Conservation (phyloP, 2,797 vertebrate species). For the Protosalanx chinensis region DNA sequence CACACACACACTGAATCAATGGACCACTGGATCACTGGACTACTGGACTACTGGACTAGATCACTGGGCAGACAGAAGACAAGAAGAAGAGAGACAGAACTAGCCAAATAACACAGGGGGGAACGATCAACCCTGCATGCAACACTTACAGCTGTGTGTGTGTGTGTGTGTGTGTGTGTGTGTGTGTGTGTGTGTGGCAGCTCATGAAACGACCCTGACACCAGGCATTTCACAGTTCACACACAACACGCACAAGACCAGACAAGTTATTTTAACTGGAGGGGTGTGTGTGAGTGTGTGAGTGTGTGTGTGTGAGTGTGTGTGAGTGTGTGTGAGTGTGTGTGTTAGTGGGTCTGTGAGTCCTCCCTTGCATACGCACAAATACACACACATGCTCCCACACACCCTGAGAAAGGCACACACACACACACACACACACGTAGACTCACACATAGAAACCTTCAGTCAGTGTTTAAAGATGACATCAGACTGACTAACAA, state of each 20-base stretch:
- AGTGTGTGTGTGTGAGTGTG: not conserved
- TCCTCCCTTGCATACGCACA: not conserved
- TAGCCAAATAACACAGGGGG: constrained; percentile 63
- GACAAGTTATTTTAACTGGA: constrained; percentile 8
- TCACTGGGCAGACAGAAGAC: constrained; percentile 23
- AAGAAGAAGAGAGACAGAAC: constrained; percentile 27
- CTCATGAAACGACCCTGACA: constrained; percentile 50
- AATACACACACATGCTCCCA: not conserved
- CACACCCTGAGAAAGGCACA: not conserved
- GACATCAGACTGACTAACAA: not conserved
- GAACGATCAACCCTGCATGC: constrained; percentile 69
- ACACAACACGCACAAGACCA: not conserved
- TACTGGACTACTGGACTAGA: no score
- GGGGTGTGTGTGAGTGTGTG: not conserved
- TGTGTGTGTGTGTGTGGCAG: constrained; percentile 42
- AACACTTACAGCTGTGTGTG: constrained; percentile 42
- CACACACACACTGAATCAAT: not conserved
- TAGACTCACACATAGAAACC: not conserved
- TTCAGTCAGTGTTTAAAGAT: not conserved
- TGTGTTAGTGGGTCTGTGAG: not conserved
- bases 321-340: no score
- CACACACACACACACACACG: not conserved
- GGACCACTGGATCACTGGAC: no score
- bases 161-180: no score
- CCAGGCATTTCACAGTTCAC: constrained; percentile 32